phyloP scores from a whole-genome alignment of 2,797 vertebrate species.

The Tympanoctomys barrerae region DNA sequence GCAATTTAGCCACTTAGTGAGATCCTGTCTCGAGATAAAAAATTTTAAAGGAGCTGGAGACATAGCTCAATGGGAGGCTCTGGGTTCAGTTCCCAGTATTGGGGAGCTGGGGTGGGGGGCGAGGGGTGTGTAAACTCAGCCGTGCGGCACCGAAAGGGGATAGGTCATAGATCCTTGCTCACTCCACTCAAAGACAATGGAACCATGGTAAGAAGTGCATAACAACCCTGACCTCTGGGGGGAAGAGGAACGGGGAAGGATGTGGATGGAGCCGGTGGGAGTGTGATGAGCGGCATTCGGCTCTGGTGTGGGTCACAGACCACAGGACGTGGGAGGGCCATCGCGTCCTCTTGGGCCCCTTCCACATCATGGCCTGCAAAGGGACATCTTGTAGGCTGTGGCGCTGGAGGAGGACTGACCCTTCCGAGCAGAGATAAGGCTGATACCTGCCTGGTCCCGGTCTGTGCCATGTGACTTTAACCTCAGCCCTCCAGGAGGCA shows the following conservation, averaged over 20 bases:
- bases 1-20: background rate
- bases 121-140: background rate
- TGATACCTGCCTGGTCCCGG: background rate
- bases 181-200: background rate
- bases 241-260: background rate
- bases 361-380: background rate
- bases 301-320: background rate
- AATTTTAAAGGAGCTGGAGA: background rate
- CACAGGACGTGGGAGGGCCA: background rate
- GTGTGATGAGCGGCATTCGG: background rate
- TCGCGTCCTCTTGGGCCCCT: background rate
- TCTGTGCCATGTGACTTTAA: background rate
- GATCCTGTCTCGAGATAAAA: background rate
- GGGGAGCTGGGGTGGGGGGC: background rate
- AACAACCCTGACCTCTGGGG: background rate
- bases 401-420: background rate
- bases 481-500: background rate
- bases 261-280: background rate
- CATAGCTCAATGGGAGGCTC: background rate
- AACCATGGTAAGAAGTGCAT: background rate
- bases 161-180: background rate
- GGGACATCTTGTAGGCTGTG: background rate
- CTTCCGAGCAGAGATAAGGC: background rate
- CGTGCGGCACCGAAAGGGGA: background rate
- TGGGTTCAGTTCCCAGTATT: background rate